Evolutionary conservation across 1,140 invertebrate genomes (phyloP).

Genomic region (Cyphomyrmex costatus): DNA sequence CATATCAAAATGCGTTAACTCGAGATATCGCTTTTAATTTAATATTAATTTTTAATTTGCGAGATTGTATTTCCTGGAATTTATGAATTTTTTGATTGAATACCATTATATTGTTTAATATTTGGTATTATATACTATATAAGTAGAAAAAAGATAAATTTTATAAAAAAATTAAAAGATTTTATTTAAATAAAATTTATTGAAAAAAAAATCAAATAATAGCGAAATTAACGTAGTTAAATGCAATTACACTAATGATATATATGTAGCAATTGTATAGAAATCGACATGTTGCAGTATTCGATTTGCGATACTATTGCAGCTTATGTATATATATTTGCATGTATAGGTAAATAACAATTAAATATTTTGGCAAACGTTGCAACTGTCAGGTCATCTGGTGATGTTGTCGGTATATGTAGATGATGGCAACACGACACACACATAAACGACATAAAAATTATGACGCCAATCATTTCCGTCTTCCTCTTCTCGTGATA

Average conservation of each 20-base stretch:
- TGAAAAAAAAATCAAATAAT: background rate
- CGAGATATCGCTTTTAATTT: background rate
- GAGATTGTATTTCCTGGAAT: background rate
- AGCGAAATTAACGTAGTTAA: background rate
- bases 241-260: background rate
- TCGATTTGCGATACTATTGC: no score
- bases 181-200: background rate
- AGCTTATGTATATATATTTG: no score
- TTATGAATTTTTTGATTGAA: background rate
- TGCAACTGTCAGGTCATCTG: slow-evolving; percentile 72
- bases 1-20: background rate
- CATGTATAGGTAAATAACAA: background rate
- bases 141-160: background rate
- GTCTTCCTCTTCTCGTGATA: slow-evolving; percentile 23
- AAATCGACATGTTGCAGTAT: background rate
- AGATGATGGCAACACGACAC: background rate
- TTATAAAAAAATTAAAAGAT: background rate
- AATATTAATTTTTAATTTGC: background rate
- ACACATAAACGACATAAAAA: slow-evolving; percentile 55
- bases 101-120: background rate
- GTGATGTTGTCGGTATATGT: slow-evolving; percentile 67
- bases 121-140: background rate
- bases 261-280: background rate
- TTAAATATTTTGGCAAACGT: slow-evolving; percentile 36
- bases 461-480: slow-evolving; percentile 46